A percentile compares a stretch with the other conserved stretches of the same genome.
phyloP scores from a whole-genome alignment of 1,140 invertebrate species.

The Matsumurasca onukii region DNA sequence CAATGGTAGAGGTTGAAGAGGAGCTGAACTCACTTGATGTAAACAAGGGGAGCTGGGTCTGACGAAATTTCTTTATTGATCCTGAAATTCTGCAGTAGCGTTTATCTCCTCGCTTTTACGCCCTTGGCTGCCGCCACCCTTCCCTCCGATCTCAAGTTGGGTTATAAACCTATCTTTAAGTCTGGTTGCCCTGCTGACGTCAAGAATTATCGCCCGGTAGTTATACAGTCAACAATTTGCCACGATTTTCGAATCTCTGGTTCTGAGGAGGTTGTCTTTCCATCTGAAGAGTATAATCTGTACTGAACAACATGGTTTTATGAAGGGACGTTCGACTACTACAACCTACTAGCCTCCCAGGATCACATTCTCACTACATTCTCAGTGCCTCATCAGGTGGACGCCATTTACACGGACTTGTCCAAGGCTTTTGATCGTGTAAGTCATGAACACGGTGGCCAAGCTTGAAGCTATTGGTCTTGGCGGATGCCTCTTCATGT shows the following conservation, averaged over 20 bases:
- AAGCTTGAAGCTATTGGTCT: conserved; percentile 2
- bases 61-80: conserved; percentile 2
- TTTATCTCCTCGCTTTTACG: conserved; percentile 3
- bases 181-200: conserved; percentile 2
- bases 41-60: background rate
- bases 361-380: conserved; percentile 5
- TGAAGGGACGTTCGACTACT: background rate
- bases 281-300: conserved; percentile 18
- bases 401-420: conserved; percentile 30
- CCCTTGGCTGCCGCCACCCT: background rate
- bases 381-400: conserved; percentile 30
- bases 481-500: background rate
- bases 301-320: conserved; percentile 16
- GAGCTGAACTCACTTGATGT: background rate
- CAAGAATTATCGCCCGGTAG: conserved; percentile 9
- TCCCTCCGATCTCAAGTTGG: conserved; percentile 5
- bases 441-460: conserved; percentile 28
- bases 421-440: conserved; percentile 26
- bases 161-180: conserved; percentile 8
- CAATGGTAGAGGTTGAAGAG: background rate
- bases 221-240: background rate
- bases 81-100: conserved; percentile 2
- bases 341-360: conserved; percentile 4
- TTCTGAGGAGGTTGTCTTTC: too few species aligned
- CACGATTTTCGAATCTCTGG: conserved; percentile 2